Evolutionary conservation across 2,888 invertebrate genomes (phyloP).

Genomic region (Augochlorella aurata): DNA sequence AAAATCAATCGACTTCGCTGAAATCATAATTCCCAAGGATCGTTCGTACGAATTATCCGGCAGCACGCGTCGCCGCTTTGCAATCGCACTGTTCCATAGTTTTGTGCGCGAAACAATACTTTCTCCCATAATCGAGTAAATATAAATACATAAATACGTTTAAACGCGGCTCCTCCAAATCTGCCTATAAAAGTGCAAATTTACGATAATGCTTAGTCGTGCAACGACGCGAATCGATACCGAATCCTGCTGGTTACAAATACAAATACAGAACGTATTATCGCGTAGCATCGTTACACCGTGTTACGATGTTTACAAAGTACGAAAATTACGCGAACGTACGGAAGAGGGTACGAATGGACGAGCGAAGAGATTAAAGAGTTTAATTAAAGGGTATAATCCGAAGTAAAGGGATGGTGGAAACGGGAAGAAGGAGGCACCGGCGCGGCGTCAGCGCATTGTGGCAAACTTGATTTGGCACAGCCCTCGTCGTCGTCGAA

Average conservation of each 20-base stretch:
- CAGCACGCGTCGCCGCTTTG: no score
- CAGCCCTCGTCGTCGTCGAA: constrained; percentile 33
- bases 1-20: neutral
- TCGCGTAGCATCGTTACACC: neutral
- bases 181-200: neutral
- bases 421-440: neutral
- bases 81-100: no score
- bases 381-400: no score
- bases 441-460: neutral
- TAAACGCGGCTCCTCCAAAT: neutral
- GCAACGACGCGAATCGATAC: neutral
- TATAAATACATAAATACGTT: neutral
- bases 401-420: neutral
- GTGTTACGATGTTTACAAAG: neutral
- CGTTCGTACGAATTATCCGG: neutral
- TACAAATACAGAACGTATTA: neutral
- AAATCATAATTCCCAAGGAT: neutral
- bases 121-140: neutral
- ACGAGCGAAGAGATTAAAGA: no score
- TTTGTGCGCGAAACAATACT: neutral
- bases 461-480: constrained; percentile 41
- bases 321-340: neutral
- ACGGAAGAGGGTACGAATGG: neutral
- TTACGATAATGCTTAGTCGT: neutral
- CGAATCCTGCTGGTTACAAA: neutral